Conservation (phyloP, 2,113 vertebrate genomes). For the Felis chaus region DNA sequence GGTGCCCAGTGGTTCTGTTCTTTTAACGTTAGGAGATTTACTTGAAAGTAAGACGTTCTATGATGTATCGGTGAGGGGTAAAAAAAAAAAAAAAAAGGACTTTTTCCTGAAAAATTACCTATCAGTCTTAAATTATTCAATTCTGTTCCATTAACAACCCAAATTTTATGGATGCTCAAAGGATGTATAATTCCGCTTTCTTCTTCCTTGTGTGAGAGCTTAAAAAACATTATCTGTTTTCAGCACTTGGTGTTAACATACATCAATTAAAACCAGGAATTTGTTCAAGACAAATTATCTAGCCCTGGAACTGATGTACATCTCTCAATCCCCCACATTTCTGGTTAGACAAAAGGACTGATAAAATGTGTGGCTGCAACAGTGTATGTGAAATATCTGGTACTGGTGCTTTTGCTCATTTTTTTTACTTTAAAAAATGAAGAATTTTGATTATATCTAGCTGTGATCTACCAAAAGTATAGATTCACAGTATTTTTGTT, state of each 20-base stretch:
- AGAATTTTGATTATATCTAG: background rate
- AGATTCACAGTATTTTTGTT: background rate
- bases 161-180: background rate
- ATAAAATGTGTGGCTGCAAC: background rate
- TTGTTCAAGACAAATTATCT: background rate
- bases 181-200: background rate
- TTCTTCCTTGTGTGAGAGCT: background rate
- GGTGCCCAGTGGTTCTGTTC: background rate
- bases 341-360: background rate
- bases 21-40: background rate
- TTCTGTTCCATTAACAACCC: background rate
- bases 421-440: background rate
- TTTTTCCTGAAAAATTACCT: background rate
- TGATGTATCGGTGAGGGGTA: background rate
- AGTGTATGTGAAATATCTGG: background rate
- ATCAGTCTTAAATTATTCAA: background rate
- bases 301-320: background rate
- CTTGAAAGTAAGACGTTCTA: background rate
- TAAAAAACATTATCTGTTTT: background rate
- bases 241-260: background rate
- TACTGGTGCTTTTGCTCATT: background rate
- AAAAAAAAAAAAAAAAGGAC: background rate
- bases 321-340: background rate
- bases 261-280: background rate
- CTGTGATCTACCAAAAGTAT: background rate